Percentiles rank a stretch among this genome's conserved stretches.
Conservation (phyloP, 2,888 invertebrate genomes). For the Cantharis rustica region DNA sequence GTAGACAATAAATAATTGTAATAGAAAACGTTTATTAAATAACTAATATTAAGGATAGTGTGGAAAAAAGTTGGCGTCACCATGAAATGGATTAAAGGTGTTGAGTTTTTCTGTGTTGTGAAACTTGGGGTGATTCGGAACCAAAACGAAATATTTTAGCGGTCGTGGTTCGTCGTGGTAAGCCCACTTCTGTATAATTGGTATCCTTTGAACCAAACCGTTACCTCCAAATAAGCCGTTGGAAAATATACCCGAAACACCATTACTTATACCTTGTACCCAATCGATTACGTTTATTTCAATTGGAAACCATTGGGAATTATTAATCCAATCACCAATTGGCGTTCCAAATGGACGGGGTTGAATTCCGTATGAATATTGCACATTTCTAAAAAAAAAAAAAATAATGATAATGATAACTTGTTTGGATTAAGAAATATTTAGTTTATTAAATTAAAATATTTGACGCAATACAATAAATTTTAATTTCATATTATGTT, state of each 20-base stretch:
- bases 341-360: constrained; percentile 30
- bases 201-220: constrained; percentile 31
- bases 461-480: neutral
- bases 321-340: constrained; percentile 58
- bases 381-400: constrained; percentile 7
- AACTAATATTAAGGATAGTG: constrained; percentile 14
- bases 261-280: constrained; percentile 48
- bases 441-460: neutral
- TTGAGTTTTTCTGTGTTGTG: neutral
- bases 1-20: neutral
- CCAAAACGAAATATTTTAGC: constrained; percentile 22
- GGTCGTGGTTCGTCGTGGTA: constrained; percentile 32
- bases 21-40: neutral
- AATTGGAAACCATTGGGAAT: constrained; percentile 64
- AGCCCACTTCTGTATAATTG: constrained; percentile 32
- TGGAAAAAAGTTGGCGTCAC: constrained; percentile 9
- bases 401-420: neutral
- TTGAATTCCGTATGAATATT: constrained; percentile 6
- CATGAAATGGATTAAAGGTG: constrained; percentile 1
- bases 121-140: constrained; percentile 10
- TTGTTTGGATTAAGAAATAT: neutral
- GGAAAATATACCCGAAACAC: constrained; percentile 35
- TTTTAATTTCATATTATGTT: neutral
- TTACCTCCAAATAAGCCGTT: constrained; percentile 23
- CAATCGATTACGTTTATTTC: constrained; percentile 68